Base-by-base conservation (phyloP, 1,140 invertebrate species). In the Stegodyphus mimosarum region DNA sequence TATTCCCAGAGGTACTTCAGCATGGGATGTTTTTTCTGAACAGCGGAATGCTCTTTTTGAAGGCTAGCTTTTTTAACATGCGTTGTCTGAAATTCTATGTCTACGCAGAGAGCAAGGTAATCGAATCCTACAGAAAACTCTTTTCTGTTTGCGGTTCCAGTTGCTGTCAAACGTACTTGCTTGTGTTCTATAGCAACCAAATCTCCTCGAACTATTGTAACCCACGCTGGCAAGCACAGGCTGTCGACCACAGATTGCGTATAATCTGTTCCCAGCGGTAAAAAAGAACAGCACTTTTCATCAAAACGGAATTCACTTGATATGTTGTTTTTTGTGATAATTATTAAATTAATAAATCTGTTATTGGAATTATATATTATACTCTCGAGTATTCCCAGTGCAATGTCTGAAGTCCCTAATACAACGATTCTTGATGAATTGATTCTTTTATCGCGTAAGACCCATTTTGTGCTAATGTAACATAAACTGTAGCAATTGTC, bases 151-250 rank as follows among this genome's bases (percentile, higher is more conserved):
- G 52, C 70, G 48, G 15, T 17, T 6, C 7, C 11, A 5, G 50
- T 7, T 53, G 33, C 64, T 75, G n/a, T 33, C 2, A 84, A 7
- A 5, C 50, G 13, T 1, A 84, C 7, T 48, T 60, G 17, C n/a
- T 76, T 76, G 5, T 50, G 7, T 55, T 67, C 6, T 15, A 84
- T 76, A 1, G 18, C 49, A 7, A 15, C 11, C 5, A 84, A 55
- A 51, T 69, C 33, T n/a, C 63, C 72, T 55, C 48, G 13, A 49
- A 84, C 52, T 13, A 60, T 50, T n/a, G 81, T 84, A 5, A 84
- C 72, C 81, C 81, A 84, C 17, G 66, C 73, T 17, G 81, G 52
- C 7, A 84, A 70, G 60, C 81, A 84, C n/a, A 84, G n/a, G 15
- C 81, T 76, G 51, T 84, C 33, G 7, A 84, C 55, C n/a, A 13